Base-by-base conservation (phyloP, 1,140 invertebrate genomes). In the Dinothrombium tinctorium region DNA sequence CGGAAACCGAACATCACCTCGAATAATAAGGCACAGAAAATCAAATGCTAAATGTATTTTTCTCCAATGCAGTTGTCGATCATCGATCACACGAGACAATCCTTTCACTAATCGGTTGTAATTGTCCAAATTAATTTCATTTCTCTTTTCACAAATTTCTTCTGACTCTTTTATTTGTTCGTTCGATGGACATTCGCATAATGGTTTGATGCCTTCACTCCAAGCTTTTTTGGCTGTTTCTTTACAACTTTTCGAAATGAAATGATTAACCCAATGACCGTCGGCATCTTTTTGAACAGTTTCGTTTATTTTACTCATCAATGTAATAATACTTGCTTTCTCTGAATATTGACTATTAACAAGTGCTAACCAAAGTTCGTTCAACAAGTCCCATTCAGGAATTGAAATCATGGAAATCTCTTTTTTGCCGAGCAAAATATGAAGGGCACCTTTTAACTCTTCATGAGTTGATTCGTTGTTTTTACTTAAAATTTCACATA, bases 1-100 rank as follows among this genome's bases (percentile, higher is more conserved):
- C 1, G 73, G 68, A 51, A 73, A 71, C 4, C 58, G 56, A 5
- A 73, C 62, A 53, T 84, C 73, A 5, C 71, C 61, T 47, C 81
- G 70, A 2, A 78, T 63, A 22, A 83, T 61, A 29, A 70, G 57
- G 8, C 64, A 63, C 5, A 89, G 60, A 52, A 87, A 68, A 32
- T 68, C 66, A 50, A 80, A 67, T 17, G 69, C 70, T 54, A 86
- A 68, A 35, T 73, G 64, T 39, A 73, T 64, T 50, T 77, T 73
- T 17, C 77, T 63, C 81, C 81, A 84, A 56, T 82, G 76, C 68
- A 78, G 54, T 54, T 72, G 73, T 46, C 69, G 68, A 47, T 67
- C 61, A 17, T 71, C 55, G 12, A 76, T 68, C 12, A 69, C 57
- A 46, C 66, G 53, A 2, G 76, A 59, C 9, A 86, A 50, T 17